Base-by-base conservation (phyloP, 2,888 invertebrate genomes). In the Odontothrips loti region DNA sequence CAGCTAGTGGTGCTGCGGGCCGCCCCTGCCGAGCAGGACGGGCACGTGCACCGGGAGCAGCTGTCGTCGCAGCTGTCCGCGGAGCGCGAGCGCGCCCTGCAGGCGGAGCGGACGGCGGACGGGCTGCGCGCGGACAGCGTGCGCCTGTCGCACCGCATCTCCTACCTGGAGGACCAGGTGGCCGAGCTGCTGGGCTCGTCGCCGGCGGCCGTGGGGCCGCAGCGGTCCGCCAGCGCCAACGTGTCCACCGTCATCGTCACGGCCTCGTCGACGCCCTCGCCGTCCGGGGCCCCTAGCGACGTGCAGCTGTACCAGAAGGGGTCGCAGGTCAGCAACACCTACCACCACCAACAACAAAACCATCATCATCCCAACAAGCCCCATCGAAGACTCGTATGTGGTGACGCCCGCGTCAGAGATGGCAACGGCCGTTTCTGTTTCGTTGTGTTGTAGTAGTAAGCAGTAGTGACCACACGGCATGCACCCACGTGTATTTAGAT, bases 141-240 rank as follows among this genome's bases (percentile, higher is more conserved):
- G 82, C 90, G 96, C 80, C 90, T 96, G 82, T 95, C 95, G 20
- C 96, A 96, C 87, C 90, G 96, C 84, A 96, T 96, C 85, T 94
- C 95, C 1, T 96, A 96, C 87, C 90, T 96, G 82, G 96, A 96
- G 87, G 96, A 96, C 86, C 96, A 96, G 88, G 95, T 95, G 83
- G 89, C 90, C 0, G 91, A 92, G 81, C 84, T 86, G 23, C 82
- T 85, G 58, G 83, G 84, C 20, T 83, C 79, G 83, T 83, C 47
- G 68, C 79, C 81, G 20, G 80, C 29, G 15, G 68, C 48, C 92
- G 80, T 89, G 92, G 81, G 87, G 87, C 58, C 86, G 89, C n/a
- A 85, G 86, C 34, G 87, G 87, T 84, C 84, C 87, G 11, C 83
- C 87, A 78, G 83, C 86, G 47, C 86, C 87, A 11, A 84, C 84